These are phyloP conservation scores for Ptychoptera contaminata DNA, from an alignment of 2,888 invertebrate species.

Conservation along the genomic window DNA sequence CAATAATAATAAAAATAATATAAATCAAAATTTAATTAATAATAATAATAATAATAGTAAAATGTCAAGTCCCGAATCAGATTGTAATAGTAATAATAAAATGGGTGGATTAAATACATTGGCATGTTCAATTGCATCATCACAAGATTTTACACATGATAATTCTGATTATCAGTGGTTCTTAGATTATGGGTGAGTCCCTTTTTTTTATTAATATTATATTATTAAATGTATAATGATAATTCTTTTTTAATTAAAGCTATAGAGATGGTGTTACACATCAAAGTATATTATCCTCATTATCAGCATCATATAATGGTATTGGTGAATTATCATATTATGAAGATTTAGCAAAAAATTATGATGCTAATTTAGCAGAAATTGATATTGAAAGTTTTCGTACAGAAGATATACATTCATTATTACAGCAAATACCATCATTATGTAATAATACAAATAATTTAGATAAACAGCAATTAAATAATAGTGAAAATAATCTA, in stretches of 20 bases:
- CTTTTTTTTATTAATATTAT: not conserved
- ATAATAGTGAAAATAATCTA: too few species aligned
- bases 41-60: constrained; percentile 11
- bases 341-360: constrained; percentile 71
- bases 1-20: constrained; percentile 6
- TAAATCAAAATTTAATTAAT: constrained; percentile 12
- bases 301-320: constrained; percentile 67
- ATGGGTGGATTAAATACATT: constrained; percentile 18
- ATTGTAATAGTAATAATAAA: constrained; percentile 29
- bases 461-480: constrained; percentile 1
- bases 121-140: constrained; percentile 29
- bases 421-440: constrained; percentile 63
- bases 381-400: constrained; percentile 91
- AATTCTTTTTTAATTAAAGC: constrained; percentile 30
- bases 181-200: constrained; percentile 64
- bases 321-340: constrained; percentile 54
- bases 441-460: constrained; percentile 43
- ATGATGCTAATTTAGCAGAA: constrained; percentile 86
- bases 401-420: constrained; percentile 78
- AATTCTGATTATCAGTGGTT: constrained; percentile 88
- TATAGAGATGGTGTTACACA: constrained; percentile 66
- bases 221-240: not conserved
- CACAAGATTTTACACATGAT: constrained; percentile 58
- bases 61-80: constrained; percentile 23
- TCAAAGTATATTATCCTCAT: constrained; percentile 66